Evolutionary conservation across 2,113 vertebrate species (phyloP), one percentile per base, ranked within the genome.

Genomic region (Sakesphorus luctuosus): DNA sequence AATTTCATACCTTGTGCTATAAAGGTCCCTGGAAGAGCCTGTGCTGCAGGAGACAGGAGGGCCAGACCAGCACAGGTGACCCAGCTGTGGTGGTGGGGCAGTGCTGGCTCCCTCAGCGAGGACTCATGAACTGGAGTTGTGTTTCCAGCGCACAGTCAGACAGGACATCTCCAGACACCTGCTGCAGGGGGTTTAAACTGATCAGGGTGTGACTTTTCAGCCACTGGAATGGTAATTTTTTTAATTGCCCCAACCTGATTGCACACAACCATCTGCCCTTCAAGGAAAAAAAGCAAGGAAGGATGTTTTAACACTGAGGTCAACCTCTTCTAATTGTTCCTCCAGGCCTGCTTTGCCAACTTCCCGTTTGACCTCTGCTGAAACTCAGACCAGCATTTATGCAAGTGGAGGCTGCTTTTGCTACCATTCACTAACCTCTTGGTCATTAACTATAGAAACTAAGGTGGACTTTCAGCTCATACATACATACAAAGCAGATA

Each of bases 1-100:
- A 83, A 63, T 33, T 24, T 31, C 0, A 0, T 13, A 7, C 20
- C 28, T 63, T 2, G 5, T 0, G 3, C 50, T 67, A 0, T 4
- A 11, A 13, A 18, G 25, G 25, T 7, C 26, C 58, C 35, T 40
- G 23, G 46, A 36, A 18, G 23, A 58, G 29, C 21, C 61, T 3
- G 0, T 33, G 66, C 43, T 3, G 5, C 26, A 12, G 59, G 52
- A 38, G 66, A 18, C 47, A 40, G 77, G 69, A 6, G 0, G 7
- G 44, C 17, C 77, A 38, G 61, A 14, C 13, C 80, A 35, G 9
- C 46, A 2, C 1, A 1, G n/a, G 43, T 29, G 59, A 66, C 5
- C 31, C 43, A 31, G 28, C 21, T 8, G 66, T 9, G 52, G 12
- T 10, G 17, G 21, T 4, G 28, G 62, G 69, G 67, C 63, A 47